phyloP scores from a whole-genome alignment of 2,888 invertebrate genomes.

The Latrodectus elegans region DNA sequence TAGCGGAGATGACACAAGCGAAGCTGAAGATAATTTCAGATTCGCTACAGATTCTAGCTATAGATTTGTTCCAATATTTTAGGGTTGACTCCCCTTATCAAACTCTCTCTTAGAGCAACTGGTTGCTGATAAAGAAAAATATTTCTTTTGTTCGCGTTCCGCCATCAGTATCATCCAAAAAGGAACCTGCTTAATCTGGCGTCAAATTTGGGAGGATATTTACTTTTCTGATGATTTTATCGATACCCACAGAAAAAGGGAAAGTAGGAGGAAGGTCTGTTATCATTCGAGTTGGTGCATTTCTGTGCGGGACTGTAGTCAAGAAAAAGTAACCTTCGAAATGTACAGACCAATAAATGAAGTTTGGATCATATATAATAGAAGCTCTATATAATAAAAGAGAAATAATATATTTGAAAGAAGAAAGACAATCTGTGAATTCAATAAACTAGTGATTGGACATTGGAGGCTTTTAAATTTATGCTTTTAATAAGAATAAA shows the following conservation, averaged over 20 bases:
- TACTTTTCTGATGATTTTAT: constrained; percentile 40
- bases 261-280: neutral
- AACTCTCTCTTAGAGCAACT: constrained; percentile 41
- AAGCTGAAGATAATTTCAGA: constrained; percentile 64
- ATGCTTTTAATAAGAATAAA: too few species aligned
- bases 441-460: too few species aligned
- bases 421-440: too few species aligned
- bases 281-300: neutral
- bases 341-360: too few species aligned
- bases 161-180: constrained; percentile 33
- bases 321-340: too few species aligned
- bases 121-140: constrained; percentile 65
- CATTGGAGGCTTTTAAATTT: too few species aligned
- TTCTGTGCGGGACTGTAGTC: neutral
- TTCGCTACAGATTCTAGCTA: constrained; percentile 55
- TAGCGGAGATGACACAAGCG: constrained; percentile 39
- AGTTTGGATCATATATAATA: too few species aligned
- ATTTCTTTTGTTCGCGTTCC: constrained; percentile 25
- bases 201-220: constrained; percentile 53
- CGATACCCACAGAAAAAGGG: constrained; percentile 2
- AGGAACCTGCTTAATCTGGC: constrained; percentile 52
- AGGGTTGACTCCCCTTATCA: constrained; percentile 58
- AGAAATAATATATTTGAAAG: too few species aligned
- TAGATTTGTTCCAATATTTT: constrained; percentile 67
- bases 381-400: too few species aligned